Conservation (phyloP, 2,797 vertebrate species). For the Dermochelys coriacea region DNA sequence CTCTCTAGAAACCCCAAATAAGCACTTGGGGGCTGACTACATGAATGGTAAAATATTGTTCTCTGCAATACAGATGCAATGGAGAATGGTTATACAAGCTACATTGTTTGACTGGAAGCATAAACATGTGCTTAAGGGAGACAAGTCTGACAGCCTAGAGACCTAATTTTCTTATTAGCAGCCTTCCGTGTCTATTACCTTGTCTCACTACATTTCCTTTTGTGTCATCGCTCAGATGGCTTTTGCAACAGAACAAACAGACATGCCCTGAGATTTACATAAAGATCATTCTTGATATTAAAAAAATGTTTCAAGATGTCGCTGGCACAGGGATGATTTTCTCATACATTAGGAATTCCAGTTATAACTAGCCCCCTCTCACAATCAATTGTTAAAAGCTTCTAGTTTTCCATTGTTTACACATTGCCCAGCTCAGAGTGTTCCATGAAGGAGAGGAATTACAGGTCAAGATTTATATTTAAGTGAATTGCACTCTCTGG, state of each 20-base stretch:
- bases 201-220: conserved; percentile 84
- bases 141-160: conserved; percentile 79
- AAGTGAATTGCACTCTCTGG: not conserved
- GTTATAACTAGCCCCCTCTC: conserved; percentile 50
- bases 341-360: conserved; percentile 60
- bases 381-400: conserved; percentile 36
- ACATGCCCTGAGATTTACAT: conserved; percentile 76
- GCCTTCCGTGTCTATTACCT: conserved; percentile 78
- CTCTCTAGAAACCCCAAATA: conserved; percentile 16
- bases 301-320: conserved; percentile 78
- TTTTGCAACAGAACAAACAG: conserved; percentile 74
- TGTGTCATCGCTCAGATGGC: conserved; percentile 59
- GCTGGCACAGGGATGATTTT: conserved; percentile 27
- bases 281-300: conserved; percentile 63
- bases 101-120: conserved; percentile 77
- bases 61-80: conserved; percentile 19
- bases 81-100: conserved; percentile 31
- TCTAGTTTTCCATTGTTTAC: conserved; percentile 42
- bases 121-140: conserved; percentile 78
- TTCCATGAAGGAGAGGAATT: conserved; percentile 23
- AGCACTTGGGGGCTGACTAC: conserved; percentile 10
- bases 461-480: not conserved
- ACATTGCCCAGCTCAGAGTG: conserved; percentile 33
- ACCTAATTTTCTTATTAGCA: conserved; percentile 79
- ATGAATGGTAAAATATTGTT: conserved; percentile 53